Evolutionary conservation across 2,888 invertebrate species (phyloP).

Genomic region (Drosophila acutilabella): DNA sequence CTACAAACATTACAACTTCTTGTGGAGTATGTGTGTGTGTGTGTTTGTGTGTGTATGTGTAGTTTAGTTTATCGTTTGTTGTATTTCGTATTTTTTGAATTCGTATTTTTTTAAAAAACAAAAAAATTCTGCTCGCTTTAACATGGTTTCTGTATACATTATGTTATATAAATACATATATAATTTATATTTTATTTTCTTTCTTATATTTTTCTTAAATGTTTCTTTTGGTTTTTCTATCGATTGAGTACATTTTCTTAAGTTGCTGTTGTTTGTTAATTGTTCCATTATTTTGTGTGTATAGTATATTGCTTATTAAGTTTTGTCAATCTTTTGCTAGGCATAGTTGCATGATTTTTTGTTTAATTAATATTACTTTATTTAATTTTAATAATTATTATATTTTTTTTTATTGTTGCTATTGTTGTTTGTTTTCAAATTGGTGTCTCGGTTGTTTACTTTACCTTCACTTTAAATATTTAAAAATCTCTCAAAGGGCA

Average conservation of each 20-base stretch:
- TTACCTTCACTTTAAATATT: constrained; percentile 19
- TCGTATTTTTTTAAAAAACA: constrained; percentile 45
- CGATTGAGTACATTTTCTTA: constrained; percentile 57
- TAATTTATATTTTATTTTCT: constrained; percentile 31
- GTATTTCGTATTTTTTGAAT: constrained; percentile 36
- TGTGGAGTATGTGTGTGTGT: constrained; percentile 34
- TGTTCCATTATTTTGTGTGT: constrained; percentile 54
- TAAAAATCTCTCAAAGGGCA: constrained; percentile 78
- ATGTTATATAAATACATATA: constrained; percentile 62
- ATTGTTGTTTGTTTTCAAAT: constrained; percentile 5
- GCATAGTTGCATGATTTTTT: constrained; percentile 3
- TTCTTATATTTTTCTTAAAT: constrained; percentile 1
- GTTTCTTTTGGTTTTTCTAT: constrained; percentile 28
- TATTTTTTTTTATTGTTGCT: constrained; percentile 21
- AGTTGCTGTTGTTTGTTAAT: constrained; percentile 34
- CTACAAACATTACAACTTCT: constrained; percentile 58
- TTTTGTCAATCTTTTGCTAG: constrained; percentile 30
- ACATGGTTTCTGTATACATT: constrained; percentile 52
- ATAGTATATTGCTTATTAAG: constrained; percentile 62
- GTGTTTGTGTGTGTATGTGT: constrained; percentile 56
- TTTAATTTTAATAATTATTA: neutral
- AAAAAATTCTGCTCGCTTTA: constrained; percentile 56
- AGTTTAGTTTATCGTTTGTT: constrained; percentile 56
- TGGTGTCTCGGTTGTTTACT: constrained; percentile 23
- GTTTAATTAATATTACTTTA: neutral